A percentile compares a stretch with the other conserved stretches of the same genome.
phyloP scores from a whole-genome alignment of 2,113 vertebrate genomes.

The Cranoglanis bouderius region DNA sequence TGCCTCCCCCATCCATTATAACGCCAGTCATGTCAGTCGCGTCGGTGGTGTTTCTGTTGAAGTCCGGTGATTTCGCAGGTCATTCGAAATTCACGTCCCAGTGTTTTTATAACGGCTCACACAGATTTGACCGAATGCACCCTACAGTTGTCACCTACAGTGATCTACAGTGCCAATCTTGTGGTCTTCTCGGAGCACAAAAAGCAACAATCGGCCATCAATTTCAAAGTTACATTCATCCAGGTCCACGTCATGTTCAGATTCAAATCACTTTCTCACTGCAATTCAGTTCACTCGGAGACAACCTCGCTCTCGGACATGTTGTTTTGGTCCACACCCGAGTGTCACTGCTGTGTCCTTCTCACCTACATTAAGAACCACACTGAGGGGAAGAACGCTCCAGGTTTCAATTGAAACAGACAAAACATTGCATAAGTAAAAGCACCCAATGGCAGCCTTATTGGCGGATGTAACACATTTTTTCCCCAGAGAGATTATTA shows the following conservation, averaged over 20 bases:
- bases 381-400: not conserved
- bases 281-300: not conserved
- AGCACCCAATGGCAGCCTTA: not conserved
- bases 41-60: not conserved
- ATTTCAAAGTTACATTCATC: not conserved
- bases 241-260: not conserved
- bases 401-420: not conserved
- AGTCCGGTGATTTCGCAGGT: not conserved
- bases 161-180: not conserved
- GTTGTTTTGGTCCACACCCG: not conserved
- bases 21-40: not conserved
- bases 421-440: not conserved
- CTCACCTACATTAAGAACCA: not conserved
- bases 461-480: not conserved
- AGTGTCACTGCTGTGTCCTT: not conserved
- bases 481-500: not conserved
- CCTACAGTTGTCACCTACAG: not conserved
- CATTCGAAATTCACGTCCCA: not conserved
- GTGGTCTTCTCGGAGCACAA: not conserved
- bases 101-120: too few species aligned
- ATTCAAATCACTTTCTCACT: not conserved
- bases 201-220: not conserved
- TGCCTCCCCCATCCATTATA: not conserved
- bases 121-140: not conserved
- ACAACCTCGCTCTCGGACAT: not conserved